Evolutionary conservation across 2,113 vertebrate species (phyloP).

Genomic region (Rafetus swinhoei): DNA sequence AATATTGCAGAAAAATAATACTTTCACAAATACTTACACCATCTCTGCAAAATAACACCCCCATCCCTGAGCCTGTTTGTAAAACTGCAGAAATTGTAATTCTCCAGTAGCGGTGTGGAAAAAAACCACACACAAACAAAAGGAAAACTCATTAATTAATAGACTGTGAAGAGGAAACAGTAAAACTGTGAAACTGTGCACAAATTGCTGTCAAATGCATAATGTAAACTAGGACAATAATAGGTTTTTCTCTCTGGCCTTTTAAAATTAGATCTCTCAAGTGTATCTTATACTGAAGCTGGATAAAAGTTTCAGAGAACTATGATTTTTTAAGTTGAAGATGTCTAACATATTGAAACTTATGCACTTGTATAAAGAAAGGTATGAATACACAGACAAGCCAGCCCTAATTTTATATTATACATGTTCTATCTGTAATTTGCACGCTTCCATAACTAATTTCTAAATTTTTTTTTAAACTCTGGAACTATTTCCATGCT

Average conservation of each 20-base stretch:
- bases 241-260: not conserved
- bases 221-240: not conserved
- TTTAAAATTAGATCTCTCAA: not conserved
- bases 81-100: not conserved
- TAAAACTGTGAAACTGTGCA: not conserved
- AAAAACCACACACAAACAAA: not conserved
- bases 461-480: not conserved
- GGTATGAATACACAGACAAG: not conserved
- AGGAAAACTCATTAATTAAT: not conserved
- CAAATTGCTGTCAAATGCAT: not conserved
- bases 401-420: not conserved
- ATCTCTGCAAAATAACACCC: not conserved
- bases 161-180: not conserved
- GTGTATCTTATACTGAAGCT: not conserved
- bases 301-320: slow-evolving; percentile 16
- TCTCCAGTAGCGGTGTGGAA: not conserved
- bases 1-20: not conserved
- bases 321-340: slow-evolving; percentile 14
- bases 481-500: not conserved
- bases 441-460: not conserved
- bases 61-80: not conserved
- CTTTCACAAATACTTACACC: not conserved
- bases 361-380: slow-evolving; percentile 22
- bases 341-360: not conserved
- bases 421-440: not conserved